phyloP scores from a whole-genome alignment of 2,797 vertebrate species.

The Sebastolobus alascanus region DNA sequence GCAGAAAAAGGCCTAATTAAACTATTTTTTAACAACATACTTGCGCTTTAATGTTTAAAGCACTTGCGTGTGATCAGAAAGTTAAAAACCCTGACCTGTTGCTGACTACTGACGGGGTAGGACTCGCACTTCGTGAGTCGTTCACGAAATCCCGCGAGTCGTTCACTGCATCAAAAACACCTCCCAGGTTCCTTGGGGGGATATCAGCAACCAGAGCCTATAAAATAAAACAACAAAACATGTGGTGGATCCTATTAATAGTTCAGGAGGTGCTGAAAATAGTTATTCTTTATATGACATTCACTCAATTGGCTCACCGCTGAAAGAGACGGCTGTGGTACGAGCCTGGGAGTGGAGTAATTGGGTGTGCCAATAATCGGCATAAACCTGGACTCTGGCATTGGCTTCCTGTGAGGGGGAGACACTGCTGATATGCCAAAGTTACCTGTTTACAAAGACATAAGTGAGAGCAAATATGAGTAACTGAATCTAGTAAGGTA shows the following conservation, averaged over 20 bases:
- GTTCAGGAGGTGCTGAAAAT: background rate
- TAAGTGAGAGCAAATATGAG: background rate
- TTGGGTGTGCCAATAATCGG: conserved; percentile 16
- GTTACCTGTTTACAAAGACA: conserved; percentile 63
- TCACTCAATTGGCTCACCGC: conserved; percentile 57
- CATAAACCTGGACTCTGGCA: conserved; percentile 41
- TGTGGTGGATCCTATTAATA: rapidly evolving
- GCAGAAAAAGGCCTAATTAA: background rate
- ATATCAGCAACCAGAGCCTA: conserved; percentile 71
- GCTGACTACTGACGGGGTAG: conserved; percentile 69
- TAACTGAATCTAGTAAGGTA: background rate
- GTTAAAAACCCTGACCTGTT: conserved; percentile 72
- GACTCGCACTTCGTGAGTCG: conserved; percentile 66
- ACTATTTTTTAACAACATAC: background rate
- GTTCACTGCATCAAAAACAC: conserved; percentile 31
- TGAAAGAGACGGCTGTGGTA: conserved; percentile 33
- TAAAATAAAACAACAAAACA: background rate
- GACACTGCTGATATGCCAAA: conserved; percentile 52
- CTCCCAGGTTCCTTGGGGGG: conserved; percentile 65
- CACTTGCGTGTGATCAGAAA: background rate
- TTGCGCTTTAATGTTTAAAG: background rate
- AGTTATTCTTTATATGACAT: rapidly evolving
- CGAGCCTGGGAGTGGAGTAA: conserved; percentile 67
- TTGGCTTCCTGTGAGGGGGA: conserved; percentile 32
- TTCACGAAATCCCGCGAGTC: conserved; percentile 54